These are phyloP conservation scores for Cheilosia vernalis DNA, from an alignment of 2,888 invertebrate genomes.

Conservation along the genomic window DNA sequence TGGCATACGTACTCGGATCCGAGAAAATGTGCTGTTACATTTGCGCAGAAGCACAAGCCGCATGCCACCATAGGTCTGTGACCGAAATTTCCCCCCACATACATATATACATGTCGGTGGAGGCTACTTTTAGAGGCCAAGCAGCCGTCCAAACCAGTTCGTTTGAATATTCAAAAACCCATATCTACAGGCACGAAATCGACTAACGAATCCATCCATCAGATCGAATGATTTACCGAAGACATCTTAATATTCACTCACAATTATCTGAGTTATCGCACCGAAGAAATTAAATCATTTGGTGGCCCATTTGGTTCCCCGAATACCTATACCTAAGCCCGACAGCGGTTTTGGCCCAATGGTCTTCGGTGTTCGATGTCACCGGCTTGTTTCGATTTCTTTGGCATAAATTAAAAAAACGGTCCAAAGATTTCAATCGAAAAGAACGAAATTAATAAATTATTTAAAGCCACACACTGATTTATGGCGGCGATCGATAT, in stretches of 20 bases:
- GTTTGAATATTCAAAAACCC: constrained; percentile 25
- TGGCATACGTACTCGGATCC: constrained; percentile 2
- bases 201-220: constrained; percentile 45
- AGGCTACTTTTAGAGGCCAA: not conserved
- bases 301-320: constrained; percentile 48
- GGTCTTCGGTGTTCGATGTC: constrained; percentile 4
- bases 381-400: constrained; percentile 42
- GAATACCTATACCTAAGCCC: constrained; percentile 27
- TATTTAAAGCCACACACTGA: constrained; percentile 63
- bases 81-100: constrained; percentile 15
- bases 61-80: constrained; percentile 34
- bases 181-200: constrained; percentile 6
- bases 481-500: constrained; percentile 62
- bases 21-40: constrained; percentile 20
- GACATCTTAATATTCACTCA: constrained; percentile 69
- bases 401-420: constrained; percentile 62
- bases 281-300: constrained; percentile 60
- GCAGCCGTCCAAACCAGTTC: constrained; percentile 14
- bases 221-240: constrained; percentile 54
- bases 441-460: constrained; percentile 63
- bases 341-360: constrained; percentile 36
- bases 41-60: constrained; percentile 56
- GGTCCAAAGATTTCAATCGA: constrained; percentile 55
- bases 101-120: not conserved
- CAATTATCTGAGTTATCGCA: constrained; percentile 66